Conservation (phyloP, 2,113 vertebrate species). For the Alaudala cheleensis region DNA sequence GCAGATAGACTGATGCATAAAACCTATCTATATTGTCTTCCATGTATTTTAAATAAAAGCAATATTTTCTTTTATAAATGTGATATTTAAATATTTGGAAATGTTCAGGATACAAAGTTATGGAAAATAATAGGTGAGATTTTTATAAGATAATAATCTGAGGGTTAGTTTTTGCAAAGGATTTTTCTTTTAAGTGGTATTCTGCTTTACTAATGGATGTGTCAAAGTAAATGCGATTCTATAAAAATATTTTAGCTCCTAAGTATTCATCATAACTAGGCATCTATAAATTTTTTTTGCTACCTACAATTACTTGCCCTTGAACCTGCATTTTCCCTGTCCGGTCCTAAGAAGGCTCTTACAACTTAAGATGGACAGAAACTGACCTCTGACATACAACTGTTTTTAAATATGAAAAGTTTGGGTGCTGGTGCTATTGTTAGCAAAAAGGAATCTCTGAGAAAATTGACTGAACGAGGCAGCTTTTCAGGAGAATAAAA, state of each 20-base stretch:
- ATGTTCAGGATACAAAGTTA: not conserved
- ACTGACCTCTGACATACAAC: not conserved
- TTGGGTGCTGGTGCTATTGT: not conserved
- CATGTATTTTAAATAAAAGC: not conserved
- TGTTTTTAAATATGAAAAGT: not conserved
- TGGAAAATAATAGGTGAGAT: not conserved
- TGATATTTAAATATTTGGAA: not conserved
- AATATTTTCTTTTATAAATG: not conserved
- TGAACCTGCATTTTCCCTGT: not conserved
- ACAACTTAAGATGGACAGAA: not conserved
- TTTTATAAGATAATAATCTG: not conserved
- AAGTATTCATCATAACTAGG: not conserved
- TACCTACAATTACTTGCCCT: not conserved
- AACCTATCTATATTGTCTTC: not conserved
- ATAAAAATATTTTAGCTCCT: not conserved
- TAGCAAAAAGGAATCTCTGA: not conserved
- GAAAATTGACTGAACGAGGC: not conserved
- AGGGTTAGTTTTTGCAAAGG: not conserved
- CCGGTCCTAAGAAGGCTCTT: not conserved
- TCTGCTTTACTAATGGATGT: not conserved
- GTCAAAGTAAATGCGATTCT: not conserved
- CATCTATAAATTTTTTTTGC: not conserved
- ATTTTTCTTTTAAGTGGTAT: not conserved
- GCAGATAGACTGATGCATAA: not conserved
- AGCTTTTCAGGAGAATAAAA: constrained; percentile 16